Conservation (phyloP, 2,113 vertebrate genomes). For the Triplophysa siluroides region DNA sequence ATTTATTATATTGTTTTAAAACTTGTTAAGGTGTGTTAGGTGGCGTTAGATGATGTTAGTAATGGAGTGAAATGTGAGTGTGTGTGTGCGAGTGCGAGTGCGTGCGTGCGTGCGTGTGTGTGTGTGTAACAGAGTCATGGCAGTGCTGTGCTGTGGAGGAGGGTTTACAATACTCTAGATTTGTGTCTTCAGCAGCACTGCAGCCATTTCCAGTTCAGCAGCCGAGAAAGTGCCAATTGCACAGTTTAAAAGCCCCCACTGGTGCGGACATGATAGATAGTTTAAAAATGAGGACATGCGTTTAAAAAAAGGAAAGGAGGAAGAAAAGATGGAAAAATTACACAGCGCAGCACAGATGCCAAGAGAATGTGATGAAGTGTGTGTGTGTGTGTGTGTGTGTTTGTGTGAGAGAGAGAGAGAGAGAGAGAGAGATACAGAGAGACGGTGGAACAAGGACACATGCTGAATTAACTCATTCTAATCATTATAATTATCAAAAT, state of each 20-base stretch:
- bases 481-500: neutral
- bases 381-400: neutral
- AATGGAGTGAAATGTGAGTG: too few species aligned
- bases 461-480: neutral
- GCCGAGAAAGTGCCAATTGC: conserved; percentile 84
- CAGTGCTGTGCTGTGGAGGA: conserved; percentile 43
- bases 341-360: conserved; percentile 37
- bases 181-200: conserved; percentile 71
- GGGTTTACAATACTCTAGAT: conserved; percentile 51
- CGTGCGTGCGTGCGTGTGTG: too few species aligned
- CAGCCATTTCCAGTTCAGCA: conserved; percentile 81
- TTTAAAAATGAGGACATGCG: conserved; percentile 81
- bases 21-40: too few species aligned
- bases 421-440: conserved; percentile 43
- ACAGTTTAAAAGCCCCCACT: conserved; percentile 83
- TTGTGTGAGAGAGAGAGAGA: conserved; percentile 12
- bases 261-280: conserved; percentile 83
- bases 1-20: too few species aligned
- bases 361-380: neutral
- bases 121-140: conserved; percentile 15
- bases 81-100: too few species aligned
- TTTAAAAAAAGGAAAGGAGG: conserved; percentile 66
- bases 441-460: conserved; percentile 4
- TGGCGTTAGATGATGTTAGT: too few species aligned
- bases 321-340: conserved; percentile 34